These are phyloP conservation scores for Actenoides lindsayi DNA, from an alignment of 2,113 vertebrate genomes.

Conservation along the genomic window DNA sequence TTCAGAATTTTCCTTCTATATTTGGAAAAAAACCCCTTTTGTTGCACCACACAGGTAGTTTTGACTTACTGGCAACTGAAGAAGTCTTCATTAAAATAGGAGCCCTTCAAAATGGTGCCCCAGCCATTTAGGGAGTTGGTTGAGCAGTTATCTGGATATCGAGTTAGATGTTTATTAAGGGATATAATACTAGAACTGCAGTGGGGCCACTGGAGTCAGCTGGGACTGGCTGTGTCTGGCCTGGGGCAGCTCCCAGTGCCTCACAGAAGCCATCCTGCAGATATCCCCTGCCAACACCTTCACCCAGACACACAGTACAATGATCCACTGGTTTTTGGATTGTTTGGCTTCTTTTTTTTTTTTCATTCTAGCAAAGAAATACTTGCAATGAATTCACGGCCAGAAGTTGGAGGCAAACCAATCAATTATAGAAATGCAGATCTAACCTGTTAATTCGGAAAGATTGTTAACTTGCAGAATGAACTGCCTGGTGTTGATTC, in stretches of 20 bases:
- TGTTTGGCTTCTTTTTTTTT: not conserved
- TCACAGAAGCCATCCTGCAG: no score
- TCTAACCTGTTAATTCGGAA: fast-evolving
- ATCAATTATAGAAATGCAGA: not conserved
- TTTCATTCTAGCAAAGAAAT: not conserved
- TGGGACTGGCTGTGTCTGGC: no score
- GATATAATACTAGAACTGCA: not conserved
- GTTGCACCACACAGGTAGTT: not conserved
- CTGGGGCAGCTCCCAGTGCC: no score
- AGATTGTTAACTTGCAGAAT: not conserved
- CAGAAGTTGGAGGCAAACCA: not conserved
- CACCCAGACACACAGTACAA: no score
- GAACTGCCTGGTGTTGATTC: not conserved
- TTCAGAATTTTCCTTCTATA: not conserved
- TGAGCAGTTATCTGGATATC: not conserved
- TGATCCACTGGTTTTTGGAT: no score
- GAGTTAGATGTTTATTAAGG: not conserved
- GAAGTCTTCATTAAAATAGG: not conserved
- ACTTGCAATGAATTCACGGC: not conserved
- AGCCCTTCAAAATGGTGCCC: not conserved
- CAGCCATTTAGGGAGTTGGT: not conserved
- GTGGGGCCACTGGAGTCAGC: no score
- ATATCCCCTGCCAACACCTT: no score
- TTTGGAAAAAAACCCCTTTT: not conserved
- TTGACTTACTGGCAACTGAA: not conserved